Percentiles rank a stretch among this genome's conserved stretches.
Evolutionary conservation across 2,113 vertebrate genomes (phyloP).

Genomic region (Columba janthina): DNA sequence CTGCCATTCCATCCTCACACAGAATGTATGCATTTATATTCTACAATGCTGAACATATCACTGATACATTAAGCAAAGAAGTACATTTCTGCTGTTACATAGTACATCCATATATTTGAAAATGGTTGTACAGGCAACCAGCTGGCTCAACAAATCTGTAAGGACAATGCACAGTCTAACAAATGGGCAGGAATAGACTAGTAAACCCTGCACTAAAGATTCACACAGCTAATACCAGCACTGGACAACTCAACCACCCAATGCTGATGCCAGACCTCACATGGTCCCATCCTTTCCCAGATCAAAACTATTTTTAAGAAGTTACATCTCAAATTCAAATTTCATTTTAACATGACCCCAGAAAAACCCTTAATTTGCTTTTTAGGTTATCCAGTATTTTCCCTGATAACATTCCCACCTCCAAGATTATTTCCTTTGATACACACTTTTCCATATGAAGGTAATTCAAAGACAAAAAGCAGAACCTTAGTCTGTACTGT

Average conservation of each 20-base stretch:
- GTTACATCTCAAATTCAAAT: neutral
- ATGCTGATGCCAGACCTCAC: neutral
- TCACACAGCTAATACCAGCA: neutral
- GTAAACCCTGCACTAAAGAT: neutral
- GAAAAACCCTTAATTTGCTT: neutral
- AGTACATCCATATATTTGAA: neutral
- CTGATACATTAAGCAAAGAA: neutral
- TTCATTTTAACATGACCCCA: neutral
- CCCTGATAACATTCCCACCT: neutral
- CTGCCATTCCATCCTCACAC: neutral
- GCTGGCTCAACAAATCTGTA: neutral
- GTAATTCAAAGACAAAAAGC: neutral
- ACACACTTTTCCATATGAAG: neutral
- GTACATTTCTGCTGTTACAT: fast-evolving
- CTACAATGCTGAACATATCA: neutral
- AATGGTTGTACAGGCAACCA: neutral
- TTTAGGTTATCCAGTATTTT: neutral
- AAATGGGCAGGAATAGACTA: neutral
- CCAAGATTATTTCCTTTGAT: neutral
- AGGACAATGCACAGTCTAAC: neutral
- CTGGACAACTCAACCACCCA: neutral
- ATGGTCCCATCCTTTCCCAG: neutral
- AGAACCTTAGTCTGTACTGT: neutral
- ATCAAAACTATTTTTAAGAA: neutral
- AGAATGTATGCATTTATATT: neutral